These are phyloP conservation scores for Macrosteles quadrilineatus DNA, from an alignment of 1,140 invertebrate genomes.

Conservation along the genomic window DNA sequence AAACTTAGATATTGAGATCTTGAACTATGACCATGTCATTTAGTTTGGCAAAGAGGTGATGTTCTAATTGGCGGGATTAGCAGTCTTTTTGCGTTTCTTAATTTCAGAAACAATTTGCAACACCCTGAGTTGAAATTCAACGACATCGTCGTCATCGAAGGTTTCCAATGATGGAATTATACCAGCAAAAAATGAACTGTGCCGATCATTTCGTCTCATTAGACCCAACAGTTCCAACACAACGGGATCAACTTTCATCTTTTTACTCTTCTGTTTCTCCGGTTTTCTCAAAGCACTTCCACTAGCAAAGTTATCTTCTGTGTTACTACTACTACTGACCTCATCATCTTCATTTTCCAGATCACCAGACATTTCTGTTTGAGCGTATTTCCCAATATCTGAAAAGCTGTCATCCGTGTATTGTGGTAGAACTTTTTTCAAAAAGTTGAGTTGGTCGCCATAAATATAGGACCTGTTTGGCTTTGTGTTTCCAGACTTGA, in stretches of 20 bases:
- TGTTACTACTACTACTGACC: neutral
- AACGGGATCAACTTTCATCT: neutral
- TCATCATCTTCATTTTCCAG: neutral
- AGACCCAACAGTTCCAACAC: neutral
- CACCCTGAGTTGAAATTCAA: neutral
- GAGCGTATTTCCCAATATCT: neutral
- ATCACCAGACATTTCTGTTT: neutral
- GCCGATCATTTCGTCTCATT: neutral
- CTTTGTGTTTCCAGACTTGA: neutral
- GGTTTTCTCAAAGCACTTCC: neutral
- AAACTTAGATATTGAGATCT: too few relatives aligned
- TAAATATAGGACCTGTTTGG: slow-evolving; percentile 5
- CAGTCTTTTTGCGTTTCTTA: neutral
- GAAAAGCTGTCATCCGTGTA: neutral
- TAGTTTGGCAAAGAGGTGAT: too few relatives aligned
- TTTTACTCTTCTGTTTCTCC: neutral
- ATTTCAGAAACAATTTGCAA: neutral
- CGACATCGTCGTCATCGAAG: slow-evolving; percentile 10
- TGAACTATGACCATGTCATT: too few relatives aligned
- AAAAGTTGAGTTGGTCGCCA: neutral
- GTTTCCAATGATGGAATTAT: slow-evolving; percentile 13
- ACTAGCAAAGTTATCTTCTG: neutral
- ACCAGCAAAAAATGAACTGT: neutral
- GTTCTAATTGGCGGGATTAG: neutral
- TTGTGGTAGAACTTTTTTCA: neutral